Base-by-base conservation (phyloP, 1,140 invertebrate genomes). In the Marisa cornuarietis region DNA sequence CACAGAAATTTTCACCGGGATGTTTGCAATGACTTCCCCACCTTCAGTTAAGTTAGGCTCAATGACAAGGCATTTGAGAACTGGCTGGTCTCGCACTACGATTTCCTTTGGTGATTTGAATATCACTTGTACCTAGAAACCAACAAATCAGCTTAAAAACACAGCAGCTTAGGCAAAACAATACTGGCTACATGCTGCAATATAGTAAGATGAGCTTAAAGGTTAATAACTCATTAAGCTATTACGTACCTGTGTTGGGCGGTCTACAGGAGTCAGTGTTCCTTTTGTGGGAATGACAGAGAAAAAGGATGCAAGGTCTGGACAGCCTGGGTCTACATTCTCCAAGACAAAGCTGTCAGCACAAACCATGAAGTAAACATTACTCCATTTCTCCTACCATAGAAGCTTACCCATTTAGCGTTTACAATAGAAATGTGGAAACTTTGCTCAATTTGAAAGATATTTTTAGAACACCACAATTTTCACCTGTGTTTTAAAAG, bases 1-100 rank as follows among this genome's bases (percentile, higher is more conserved):
- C 16, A 89, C 90, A 52, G 90, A 90, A 11, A 92, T 83, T 83
- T 90, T 91, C 79, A 92, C 87, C 18, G 91, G 91, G 49, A 92
- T 91, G 71, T 85, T 89, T 16, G 91, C 91, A 71, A 92, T 91
- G 22, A 88, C 83, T 77, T 90, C 88, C 6, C 89, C 89, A 58
- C 87, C 86, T 10, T 91, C 89, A 9, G 82, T 85, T 11, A 90
- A 81, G 76, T 83, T 87, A n/a, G 90, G 88, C 72, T 91, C 91
- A 71, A 90, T 91, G 10, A 91, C 90, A 73, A 90, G 88, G 78
- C 90, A 91, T 65, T 87, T 88, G 1, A 91, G 85, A 31, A 91
- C 89, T 14, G 89, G 88, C 81, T 86, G 83, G 54, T 91, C 89
- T 62, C 89, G 89, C 71, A 91, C 87, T 4, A 66, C 69, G 13